Evolutionary conservation across 2,888 invertebrate species (phyloP), one percentile per base, ranked within the genome.

Genomic region (Urechis unicinctus): DNA sequence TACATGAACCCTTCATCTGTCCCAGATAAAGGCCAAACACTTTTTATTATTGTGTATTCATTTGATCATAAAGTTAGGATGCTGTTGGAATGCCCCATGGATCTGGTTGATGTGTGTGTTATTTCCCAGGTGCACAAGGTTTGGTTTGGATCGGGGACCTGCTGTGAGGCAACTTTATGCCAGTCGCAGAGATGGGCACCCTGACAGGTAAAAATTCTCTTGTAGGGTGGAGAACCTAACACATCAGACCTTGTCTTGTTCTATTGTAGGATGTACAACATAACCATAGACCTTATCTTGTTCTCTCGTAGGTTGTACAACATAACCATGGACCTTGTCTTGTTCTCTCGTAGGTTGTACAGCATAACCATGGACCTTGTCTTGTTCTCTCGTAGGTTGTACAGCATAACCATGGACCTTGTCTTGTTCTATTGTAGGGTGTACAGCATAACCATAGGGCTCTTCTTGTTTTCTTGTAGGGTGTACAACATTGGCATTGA

Each of bases 321-420:
- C 55, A 87, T 96, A 68, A 96, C 96, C 57, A 88, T 97, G 62
- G 87, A 91, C n/a, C n/a, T n/a, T 25, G 42, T n/a, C n/a, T 17
- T 28, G 5, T n/a, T 24, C 57, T 46, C 59, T 56, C 63, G 2
- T 57, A 78, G 85, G 64, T 87, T 89, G 57, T 89, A 86, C 78
- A 83, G 88, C 55, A 87, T 96, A 68, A 96, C 96, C 57, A 88
- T 97, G 62, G 87, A 91, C n/a, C n/a, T n/a, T 25, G 42, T n/a
- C n/a, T 17, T 28, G 5, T n/a, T 24, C 57, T 46, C 59, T 56
- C 63, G 2, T 57, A 78, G 85, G 64, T 87, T 89, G 57, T 89
- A 86, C 78, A 83, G 88, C 55, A 87, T 96, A 68, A 96, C 96
- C 57, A 88, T 97, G 62, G 87, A 91, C n/a, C n/a, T n/a, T n/a